phyloP scores from a whole-genome alignment of 53 echinoderm and acorn worm species.

The Luidia sarsii region DNA sequence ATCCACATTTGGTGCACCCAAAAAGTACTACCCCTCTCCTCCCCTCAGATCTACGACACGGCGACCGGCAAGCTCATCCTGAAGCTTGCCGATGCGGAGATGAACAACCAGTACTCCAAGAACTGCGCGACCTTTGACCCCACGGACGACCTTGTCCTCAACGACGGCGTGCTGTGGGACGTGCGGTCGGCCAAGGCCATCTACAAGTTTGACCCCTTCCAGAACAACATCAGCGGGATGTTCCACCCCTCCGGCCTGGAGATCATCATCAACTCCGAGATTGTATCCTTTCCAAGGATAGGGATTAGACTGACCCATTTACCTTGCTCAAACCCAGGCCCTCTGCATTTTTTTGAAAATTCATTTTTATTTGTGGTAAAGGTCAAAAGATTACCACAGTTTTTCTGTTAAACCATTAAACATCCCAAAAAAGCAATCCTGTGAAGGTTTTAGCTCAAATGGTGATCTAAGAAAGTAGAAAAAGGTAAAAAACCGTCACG shows the following conservation, averaged over 20 bases:
- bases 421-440: no score
- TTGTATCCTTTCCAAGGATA: conserved; percentile 86
- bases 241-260: conserved; percentile 91
- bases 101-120: conserved; percentile 92
- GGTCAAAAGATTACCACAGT: no score
- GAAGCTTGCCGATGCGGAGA: conserved; percentile 67
- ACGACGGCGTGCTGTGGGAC: conserved; percentile 94
- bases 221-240: conserved; percentile 85
- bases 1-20: no score
- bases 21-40: no score
- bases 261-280: conserved; percentile 96
- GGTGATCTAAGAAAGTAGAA: neutral
- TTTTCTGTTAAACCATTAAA: no score
- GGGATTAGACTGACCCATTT: neutral
- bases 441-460: no score
- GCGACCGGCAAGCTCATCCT: conserved; percentile 80
- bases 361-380: neutral
- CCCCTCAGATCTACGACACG: conserved; percentile 83
- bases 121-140: conserved; percentile 99
- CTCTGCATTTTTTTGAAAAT: neutral
- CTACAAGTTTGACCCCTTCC: conserved; percentile 99
- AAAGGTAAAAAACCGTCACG: no score
- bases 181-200: conserved; percentile 76
- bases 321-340: neutral
- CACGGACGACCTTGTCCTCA: conserved; percentile 88